phyloP scores from a whole-genome alignment of 2,113 vertebrate genomes.

The Boulengeromyrus knoepffleri region DNA sequence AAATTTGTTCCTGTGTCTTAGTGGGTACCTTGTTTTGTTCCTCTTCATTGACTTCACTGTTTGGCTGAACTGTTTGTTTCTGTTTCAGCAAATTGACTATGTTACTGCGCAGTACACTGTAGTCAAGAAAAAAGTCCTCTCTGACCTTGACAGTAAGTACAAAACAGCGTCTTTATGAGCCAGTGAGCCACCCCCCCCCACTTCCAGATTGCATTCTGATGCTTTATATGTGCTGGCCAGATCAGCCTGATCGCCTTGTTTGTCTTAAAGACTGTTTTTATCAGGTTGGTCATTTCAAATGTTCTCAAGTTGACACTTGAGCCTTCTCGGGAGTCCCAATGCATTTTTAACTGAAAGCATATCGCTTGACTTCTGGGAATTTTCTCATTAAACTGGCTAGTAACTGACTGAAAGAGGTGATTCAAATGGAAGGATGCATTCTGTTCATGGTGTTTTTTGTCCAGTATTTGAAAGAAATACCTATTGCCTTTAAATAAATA shows the following conservation, averaged over 20 bases:
- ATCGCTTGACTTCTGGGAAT: not conserved
- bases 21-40: not conserved
- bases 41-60: not conserved
- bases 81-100: slow-evolving; percentile 83
- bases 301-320: not conserved
- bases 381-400: not conserved
- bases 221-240: not conserved
- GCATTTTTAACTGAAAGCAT: not conserved
- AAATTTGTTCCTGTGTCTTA: not conserved
- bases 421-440: not conserved
- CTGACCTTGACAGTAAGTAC: slow-evolving; percentile 83
- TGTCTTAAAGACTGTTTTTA: not conserved
- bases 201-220: not conserved
- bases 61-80: slow-evolving; percentile 16
- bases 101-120: slow-evolving; percentile 74
- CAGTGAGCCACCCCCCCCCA: not conserved
- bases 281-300: not conserved
- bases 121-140: slow-evolving; percentile 80
- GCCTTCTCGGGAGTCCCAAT: not conserved
- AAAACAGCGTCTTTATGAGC: not conserved
- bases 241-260: not conserved
- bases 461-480: not conserved
- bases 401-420: not conserved
- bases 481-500: not conserved
- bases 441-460: not conserved